Conservation (phyloP, 2,797 vertebrate genomes). For the Garrulus glandarius region DNA sequence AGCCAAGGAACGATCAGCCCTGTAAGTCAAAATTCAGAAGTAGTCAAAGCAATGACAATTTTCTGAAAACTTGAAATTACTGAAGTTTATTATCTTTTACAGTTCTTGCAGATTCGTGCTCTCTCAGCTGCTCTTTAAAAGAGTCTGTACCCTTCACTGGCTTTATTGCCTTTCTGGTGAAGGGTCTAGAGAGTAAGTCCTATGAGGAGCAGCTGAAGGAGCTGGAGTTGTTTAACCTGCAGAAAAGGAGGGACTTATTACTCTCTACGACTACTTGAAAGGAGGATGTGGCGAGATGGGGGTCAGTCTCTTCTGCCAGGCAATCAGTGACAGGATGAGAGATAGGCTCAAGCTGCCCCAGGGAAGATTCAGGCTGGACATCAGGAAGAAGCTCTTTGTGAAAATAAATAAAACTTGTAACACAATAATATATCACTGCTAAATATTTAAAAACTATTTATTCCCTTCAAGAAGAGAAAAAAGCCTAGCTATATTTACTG, state of each 20-base stretch:
- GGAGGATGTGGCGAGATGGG: not conserved
- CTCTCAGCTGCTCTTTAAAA: not conserved
- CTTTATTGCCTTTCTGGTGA: not conserved
- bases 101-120: not conserved
- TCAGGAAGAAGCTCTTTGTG: not conserved
- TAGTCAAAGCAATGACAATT: not conserved
- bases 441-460: too few relatives aligned
- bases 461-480: too few relatives aligned
- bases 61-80: not conserved
- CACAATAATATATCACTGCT: too few relatives aligned
- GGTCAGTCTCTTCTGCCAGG: not conserved
- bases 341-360: not conserved
- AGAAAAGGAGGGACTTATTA: not conserved
- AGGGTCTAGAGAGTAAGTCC: not conserved
- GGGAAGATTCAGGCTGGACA: not conserved
- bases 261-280: not conserved
- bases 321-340: not conserved
- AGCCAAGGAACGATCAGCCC: not conserved
- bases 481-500: too few relatives aligned
- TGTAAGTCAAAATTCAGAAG: not conserved
- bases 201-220: not conserved
- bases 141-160: not conserved
- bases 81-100: not conserved
- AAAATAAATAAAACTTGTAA: too few relatives aligned
- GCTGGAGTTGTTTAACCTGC: not conserved